Evolutionary conservation across 2,113 vertebrate species (phyloP).

Genomic region (Neogale vison): DNA sequence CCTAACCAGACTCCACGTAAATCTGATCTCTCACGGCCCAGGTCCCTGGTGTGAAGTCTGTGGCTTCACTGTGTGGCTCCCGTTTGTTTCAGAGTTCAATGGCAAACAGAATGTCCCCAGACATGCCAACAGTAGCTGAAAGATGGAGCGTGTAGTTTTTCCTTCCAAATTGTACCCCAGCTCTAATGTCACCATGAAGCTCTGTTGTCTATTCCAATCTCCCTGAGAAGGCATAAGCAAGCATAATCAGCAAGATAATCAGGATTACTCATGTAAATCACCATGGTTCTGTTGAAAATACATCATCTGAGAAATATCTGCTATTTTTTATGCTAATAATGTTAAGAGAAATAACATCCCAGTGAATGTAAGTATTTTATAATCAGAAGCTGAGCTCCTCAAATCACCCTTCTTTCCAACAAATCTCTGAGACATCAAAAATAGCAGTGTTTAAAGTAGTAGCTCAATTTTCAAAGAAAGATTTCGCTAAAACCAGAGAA

Average conservation of each 20-base stretch:
- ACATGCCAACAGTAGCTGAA: not conserved
- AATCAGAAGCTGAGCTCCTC: not conserved
- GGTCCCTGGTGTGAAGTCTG: accelerated
- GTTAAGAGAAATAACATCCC: constrained; percentile 21
- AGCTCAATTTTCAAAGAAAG: not conserved
- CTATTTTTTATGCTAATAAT: constrained; percentile 26
- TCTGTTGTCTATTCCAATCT: not conserved
- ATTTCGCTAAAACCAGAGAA: not conserved
- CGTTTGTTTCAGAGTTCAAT: not conserved
- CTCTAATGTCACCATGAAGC: not conserved
- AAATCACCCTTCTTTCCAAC: not conserved
- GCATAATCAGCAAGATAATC: not conserved
- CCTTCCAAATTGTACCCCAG: not conserved
- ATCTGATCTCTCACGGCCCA: accelerated
- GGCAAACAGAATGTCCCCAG: not conserved
- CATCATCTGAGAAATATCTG: not conserved
- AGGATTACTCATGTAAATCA: not conserved
- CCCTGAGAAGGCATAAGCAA: not conserved
- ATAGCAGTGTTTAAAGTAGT: not conserved
- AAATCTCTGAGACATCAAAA: constrained; percentile 1
- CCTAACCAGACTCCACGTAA: accelerated
- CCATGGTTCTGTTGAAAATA: not conserved
- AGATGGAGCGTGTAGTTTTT: not conserved
- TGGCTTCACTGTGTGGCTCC: not conserved
- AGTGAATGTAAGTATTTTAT: constrained; percentile 4